A percentile compares a stretch with the other conserved stretches of the same genome.
Conservation (phyloP, 2,888 invertebrate genomes). For the Drosophila tanythrix region DNA sequence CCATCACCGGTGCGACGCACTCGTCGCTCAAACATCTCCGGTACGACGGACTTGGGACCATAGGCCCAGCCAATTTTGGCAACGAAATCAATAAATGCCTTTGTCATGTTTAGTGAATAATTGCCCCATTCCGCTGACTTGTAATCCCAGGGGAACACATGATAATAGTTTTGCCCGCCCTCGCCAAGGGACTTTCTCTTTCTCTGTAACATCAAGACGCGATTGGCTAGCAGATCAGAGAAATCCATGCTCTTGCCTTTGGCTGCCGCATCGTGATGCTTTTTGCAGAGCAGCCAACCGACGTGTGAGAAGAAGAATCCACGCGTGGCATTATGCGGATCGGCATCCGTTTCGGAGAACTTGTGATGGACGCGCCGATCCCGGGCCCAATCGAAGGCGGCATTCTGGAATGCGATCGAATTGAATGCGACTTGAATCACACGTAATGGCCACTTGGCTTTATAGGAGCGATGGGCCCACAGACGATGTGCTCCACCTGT, state of each 20-base stretch:
- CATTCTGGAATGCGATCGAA: conserved; percentile 95
- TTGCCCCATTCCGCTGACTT: conserved; percentile 92
- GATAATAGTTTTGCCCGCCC: conserved; percentile 94
- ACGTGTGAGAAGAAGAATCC: conserved; percentile 99
- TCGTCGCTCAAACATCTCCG: conserved; percentile 88
- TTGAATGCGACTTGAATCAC: conserved; percentile 92
- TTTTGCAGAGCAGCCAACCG: conserved; percentile 95
- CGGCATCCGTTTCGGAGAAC: conserved; percentile 96
- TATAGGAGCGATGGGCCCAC: conserved; percentile 98
- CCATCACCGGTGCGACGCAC: conserved; percentile 91
- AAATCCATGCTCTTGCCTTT: conserved; percentile 95
- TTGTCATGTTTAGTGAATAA: conserved; percentile 90
- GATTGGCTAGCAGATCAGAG: conserved; percentile 92
- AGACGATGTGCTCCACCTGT: conserved; percentile 98
- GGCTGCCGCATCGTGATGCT: conserved; percentile 94
- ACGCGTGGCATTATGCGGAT: conserved; percentile 95
- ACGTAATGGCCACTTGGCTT: conserved; percentile 95
- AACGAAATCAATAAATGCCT: conserved; percentile 91
- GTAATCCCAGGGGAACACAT: conserved; percentile 94
- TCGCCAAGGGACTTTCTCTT: conserved; percentile 90
- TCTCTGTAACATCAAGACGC: conserved; percentile 93
- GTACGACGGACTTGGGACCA: conserved; percentile 92
- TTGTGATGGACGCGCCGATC: conserved; percentile 96
- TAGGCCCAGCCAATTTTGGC: conserved; percentile 94
- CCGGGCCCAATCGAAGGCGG: conserved; percentile 91